A percentile compares a stretch with the other conserved stretches of the same genome.
These are phyloP conservation scores for Phyto melanocephala DNA, from an alignment of 2,888 invertebrate species.

Conservation along the genomic window DNA sequence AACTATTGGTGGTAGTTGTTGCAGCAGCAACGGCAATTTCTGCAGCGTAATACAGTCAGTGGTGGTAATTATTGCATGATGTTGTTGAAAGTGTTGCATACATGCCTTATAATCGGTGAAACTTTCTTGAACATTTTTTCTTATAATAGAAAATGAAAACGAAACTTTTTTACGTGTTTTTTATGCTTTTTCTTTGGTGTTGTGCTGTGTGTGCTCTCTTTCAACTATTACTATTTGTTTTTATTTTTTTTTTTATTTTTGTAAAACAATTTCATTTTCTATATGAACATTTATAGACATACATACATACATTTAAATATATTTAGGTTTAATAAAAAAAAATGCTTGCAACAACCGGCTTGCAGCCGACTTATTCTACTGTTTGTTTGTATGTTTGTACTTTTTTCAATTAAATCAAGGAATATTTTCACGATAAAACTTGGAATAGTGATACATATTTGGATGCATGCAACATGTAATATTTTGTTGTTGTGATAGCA, in stretches of 20 bases:
- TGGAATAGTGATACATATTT: slow-evolving; percentile 2
- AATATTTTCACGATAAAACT: slow-evolving; percentile 45
- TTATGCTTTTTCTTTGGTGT: neutral
- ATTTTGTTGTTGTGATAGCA: no score
- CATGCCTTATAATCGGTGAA: slow-evolving; percentile 60
- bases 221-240: slow-evolving; percentile 1
- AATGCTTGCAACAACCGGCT: slow-evolving; percentile 22
- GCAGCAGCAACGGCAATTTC: slow-evolving; percentile 24
- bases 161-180: slow-evolving; percentile 48
- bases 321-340: neutral
- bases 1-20: slow-evolving; percentile 5
- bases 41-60: slow-evolving; percentile 45
- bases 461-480: neutral
- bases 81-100: slow-evolving; percentile 52
- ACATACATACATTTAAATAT: neutral
- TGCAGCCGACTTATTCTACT: slow-evolving; percentile 26
- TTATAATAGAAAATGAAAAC: slow-evolving; percentile 61
- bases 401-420: slow-evolving; percentile 1
- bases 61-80: slow-evolving; percentile 75
- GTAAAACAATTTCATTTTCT: slow-evolving; percentile 58
- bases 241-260: slow-evolving; percentile 33
- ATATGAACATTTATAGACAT: slow-evolving; percentile 16
- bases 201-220: slow-evolving; percentile 23
- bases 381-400: no score
- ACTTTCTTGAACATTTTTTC: slow-evolving; percentile 64